Conservation (phyloP, 2,113 vertebrate species). For the Spilogale gracilis region DNA sequence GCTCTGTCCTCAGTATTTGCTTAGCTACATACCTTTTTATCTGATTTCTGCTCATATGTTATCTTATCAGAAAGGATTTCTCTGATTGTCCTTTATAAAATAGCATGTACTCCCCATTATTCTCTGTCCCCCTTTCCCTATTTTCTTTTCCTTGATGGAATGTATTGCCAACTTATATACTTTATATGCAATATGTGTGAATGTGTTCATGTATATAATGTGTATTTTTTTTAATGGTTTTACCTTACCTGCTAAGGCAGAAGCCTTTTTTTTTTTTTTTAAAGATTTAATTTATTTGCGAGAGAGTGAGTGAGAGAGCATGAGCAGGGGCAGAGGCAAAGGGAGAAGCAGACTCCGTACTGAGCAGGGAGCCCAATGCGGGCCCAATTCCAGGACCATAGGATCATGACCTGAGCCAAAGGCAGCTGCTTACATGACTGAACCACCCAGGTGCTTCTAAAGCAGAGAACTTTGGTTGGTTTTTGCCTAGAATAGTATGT, state of each 20-base stretch:
- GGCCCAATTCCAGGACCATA: not conserved
- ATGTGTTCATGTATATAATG: not conserved
- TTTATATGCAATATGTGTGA: not conserved
- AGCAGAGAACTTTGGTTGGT: conserved; percentile 20
- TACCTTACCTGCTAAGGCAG: conserved; percentile 4
- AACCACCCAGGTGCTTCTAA: not conserved
- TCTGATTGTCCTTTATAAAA: not conserved
- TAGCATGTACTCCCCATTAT: not conserved
- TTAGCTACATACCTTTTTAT: not conserved
- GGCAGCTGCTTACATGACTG: not conserved
- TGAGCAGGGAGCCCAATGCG: not conserved
- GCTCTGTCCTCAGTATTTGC: not conserved
- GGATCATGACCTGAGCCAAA: not conserved
- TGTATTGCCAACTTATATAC: not conserved
- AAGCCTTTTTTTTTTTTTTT: not conserved
- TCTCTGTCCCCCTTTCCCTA: not conserved
- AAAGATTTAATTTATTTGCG: not conserved
- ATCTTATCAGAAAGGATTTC: conserved; percentile 15
- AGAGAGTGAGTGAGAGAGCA: not conserved
- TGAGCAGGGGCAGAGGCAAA: not conserved
- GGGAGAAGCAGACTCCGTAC: not conserved
- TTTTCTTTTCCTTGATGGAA: conserved; percentile 42
- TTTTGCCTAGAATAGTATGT: not conserved
- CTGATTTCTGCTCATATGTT: not conserved
- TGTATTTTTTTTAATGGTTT: conserved; percentile 27